Evolutionary conservation across 2,888 invertebrate genomes (phyloP).

Genomic region (Erebia aethiops): DNA sequence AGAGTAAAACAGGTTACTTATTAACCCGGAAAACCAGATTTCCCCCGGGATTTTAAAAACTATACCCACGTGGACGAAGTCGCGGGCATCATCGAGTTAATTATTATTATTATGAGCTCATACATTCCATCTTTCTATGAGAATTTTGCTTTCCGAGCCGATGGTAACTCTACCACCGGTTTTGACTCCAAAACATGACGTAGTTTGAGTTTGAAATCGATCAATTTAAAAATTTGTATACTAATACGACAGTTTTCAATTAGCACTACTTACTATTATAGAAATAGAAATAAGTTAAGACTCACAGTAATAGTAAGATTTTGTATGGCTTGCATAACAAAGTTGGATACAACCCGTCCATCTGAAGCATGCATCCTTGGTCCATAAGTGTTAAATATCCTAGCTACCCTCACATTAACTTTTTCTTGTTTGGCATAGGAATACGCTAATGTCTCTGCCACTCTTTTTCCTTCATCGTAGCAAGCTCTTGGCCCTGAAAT

Average conservation of each 20-base stretch:
- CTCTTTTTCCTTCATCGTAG: slow-evolving; percentile 99
- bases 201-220: too few species aligned
- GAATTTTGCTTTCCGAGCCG: too few species aligned
- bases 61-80: too few species aligned
- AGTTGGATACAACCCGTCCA: slow-evolving; percentile 99
- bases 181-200: too few species aligned
- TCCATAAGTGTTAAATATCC: slow-evolving; percentile 99
- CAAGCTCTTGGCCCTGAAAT: slow-evolving; percentile 94
- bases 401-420: slow-evolving; percentile 96
- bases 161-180: too few species aligned
- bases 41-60: too few species aligned
- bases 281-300: slow-evolving; percentile 27
- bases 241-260: not conserved
- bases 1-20: too few species aligned
- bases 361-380: slow-evolving; percentile 99
- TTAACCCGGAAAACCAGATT: too few species aligned
- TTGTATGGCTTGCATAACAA: slow-evolving; percentile 97
- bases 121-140: too few species aligned
- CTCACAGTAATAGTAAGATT: slow-evolving; percentile 96
- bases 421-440: slow-evolving; percentile 99
- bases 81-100: too few species aligned
- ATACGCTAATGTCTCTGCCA: slow-evolving; percentile 96
- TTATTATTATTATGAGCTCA: too few species aligned
- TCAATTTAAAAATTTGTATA: too few species aligned
- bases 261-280: not conserved